Evolutionary conservation across 2,888 invertebrate species (phyloP), one percentile per base, ranked within the genome.

Genomic region (Neocrepidodera transversa): DNA sequence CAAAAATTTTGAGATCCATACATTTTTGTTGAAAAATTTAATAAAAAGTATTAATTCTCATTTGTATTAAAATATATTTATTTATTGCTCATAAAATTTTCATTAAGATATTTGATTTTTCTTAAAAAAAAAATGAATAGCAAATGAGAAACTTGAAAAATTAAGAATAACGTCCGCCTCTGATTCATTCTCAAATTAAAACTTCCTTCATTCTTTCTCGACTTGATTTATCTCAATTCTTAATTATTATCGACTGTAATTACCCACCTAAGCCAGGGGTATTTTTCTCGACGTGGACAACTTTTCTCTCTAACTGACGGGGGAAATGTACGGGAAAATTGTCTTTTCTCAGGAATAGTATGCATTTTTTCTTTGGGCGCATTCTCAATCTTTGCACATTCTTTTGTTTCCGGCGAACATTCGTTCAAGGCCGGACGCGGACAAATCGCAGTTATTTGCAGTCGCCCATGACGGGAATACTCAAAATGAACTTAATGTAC

Each of bases 241-340:
- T 78, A 78, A 79, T 79, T 78, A 78, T 78, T 77, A 77, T 78
- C 74, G 78, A 75, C 74, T 74, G 74, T 76, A 79, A 78, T 79
- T 79, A 77, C 69, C 74, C 75, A 78, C 77, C 76, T 78, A 78
- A 77, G 74, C 71, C 69, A 64, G 67, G 71, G 70, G 68, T 68
- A 72, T 73, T 73, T 74, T 72, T 68, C 68, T 67, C 64, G 60
- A 66, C 71, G 69, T 74, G 74, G 75, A 74, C 75, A 74, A 65
- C 53, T 61, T 57, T 52, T 47, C 54, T 45, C 57, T 58, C 64
- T 66, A 76, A 79, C 76, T 72, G 78, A 80, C 79, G 77, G 72
- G 76, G 72, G 74, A 79, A 80, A 81, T 81, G 80, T 78, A 72
- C 78, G 75, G 78, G 81, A 81, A 81, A 81, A 81, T 81, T 81